These are phyloP conservation scores for Netelia virgata DNA, from an alignment of 2,888 invertebrate genomes.

Conservation along the genomic window DNA sequence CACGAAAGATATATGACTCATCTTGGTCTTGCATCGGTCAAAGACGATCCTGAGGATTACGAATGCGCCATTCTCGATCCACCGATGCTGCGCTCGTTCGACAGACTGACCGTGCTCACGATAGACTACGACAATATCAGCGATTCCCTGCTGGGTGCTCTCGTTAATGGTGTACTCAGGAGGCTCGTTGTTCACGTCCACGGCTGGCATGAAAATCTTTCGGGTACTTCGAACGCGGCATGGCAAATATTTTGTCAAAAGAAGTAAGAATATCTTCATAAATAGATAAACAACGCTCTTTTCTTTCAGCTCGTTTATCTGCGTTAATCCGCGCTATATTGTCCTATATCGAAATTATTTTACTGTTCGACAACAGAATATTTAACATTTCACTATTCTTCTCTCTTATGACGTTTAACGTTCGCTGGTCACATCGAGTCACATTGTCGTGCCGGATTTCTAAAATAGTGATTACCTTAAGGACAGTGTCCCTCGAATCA, in stretches of 20 bases:
- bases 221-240: conserved; percentile 88
- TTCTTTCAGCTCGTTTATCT: neutral
- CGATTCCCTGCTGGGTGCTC: conserved; percentile 85
- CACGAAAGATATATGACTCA: conserved; percentile 87
- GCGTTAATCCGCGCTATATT: too few relatives aligned
- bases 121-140: conserved; percentile 87
- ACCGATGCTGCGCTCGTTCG: conserved; percentile 87
- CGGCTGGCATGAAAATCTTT: conserved; percentile 88
- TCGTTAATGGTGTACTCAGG: conserved; percentile 85
- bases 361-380: too few relatives aligned
- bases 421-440: too few relatives aligned
- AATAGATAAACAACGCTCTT: neutral
- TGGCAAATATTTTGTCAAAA: conserved; percentile 87
- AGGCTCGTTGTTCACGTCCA: conserved; percentile 90
- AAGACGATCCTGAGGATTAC: conserved; percentile 90
- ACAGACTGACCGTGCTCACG: conserved; percentile 83
- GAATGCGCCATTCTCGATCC: conserved; percentile 87
- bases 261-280: conserved; percentile 80
- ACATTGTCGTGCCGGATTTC: too few relatives aligned
- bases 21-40: conserved; percentile 90
- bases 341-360: too few relatives aligned
- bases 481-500: too few relatives aligned
- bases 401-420: too few relatives aligned
- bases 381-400: too few relatives aligned
- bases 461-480: too few relatives aligned